Conservation (phyloP, 2,113 vertebrate species). For the Trachemys scripta region DNA sequence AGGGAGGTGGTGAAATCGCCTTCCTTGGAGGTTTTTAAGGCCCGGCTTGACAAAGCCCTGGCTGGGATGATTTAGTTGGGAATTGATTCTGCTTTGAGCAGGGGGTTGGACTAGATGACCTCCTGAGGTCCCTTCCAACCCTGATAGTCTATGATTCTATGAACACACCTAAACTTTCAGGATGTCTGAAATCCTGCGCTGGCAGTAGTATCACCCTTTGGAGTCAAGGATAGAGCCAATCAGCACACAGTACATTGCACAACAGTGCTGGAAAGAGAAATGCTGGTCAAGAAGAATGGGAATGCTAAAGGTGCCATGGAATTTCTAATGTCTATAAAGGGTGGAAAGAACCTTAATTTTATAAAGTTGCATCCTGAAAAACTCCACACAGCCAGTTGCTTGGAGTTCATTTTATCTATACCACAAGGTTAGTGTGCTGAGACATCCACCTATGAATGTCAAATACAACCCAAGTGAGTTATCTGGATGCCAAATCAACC, state of each 20-base stretch:
- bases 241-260: fast-evolving
- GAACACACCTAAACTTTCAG: background rate
- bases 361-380: background rate
- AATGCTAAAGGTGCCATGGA: too few relatives aligned
- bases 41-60: too few relatives aligned
- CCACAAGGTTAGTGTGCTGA: background rate
- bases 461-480: background rate
- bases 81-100: too few relatives aligned
- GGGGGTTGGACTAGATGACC: too few relatives aligned
- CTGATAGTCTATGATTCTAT: too few relatives aligned
- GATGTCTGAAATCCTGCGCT: background rate
- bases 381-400: background rate
- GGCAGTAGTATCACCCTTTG: background rate
- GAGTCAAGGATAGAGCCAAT: background rate
- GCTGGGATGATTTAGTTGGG: too few relatives aligned
- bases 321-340: background rate
- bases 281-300: background rate
- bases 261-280: background rate
- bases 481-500: background rate
- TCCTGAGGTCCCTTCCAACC: too few relatives aligned
- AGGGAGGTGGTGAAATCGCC: too few relatives aligned
- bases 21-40: too few relatives aligned
- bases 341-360: background rate
- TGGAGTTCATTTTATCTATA: background rate
- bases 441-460: background rate